These are phyloP conservation scores for Stenichneumon culpator DNA, from an alignment of 2,888 invertebrate species.

Conservation along the genomic window DNA sequence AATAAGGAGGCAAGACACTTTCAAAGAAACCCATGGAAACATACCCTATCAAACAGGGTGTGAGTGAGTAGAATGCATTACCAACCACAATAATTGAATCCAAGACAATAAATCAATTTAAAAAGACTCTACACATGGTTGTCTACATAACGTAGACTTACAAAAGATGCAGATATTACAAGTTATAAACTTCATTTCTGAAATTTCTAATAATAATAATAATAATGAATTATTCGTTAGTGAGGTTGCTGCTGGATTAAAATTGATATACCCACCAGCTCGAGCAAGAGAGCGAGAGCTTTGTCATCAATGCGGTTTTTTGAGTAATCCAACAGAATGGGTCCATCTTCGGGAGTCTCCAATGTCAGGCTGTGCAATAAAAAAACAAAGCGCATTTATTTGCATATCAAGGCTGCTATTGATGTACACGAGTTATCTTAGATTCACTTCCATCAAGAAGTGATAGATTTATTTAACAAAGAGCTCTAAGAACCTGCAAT, in stretches of 20 bases:
- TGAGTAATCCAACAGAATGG: constrained; percentile 97
- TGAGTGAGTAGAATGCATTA: no score
- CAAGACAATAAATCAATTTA: no score
- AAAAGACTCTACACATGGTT: no score
- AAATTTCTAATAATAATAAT: constrained; percentile 21
- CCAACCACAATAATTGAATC: no score
- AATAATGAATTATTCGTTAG: background rate
- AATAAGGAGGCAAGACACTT: no score
- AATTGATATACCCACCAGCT: constrained; percentile 90
- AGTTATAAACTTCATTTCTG: background rate
- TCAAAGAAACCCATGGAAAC: no score
- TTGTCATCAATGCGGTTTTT: constrained; percentile 96
- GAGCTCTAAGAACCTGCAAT: background rate
- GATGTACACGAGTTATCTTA: background rate
- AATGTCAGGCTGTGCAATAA: constrained; percentile 88
- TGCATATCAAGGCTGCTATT: background rate
- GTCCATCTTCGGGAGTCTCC: constrained; percentile 94
- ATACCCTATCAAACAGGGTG: no score
- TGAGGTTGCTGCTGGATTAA: no score
- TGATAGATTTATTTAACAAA: background rate
- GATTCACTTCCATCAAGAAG: background rate
- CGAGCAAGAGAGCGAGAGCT: constrained; percentile 90
- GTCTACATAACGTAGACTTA: no score
- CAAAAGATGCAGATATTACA: no score
- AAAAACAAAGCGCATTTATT: constrained; percentile 5